phyloP scores from a whole-genome alignment of 1,140 invertebrate genomes.

The Helicoverpa armigera region DNA sequence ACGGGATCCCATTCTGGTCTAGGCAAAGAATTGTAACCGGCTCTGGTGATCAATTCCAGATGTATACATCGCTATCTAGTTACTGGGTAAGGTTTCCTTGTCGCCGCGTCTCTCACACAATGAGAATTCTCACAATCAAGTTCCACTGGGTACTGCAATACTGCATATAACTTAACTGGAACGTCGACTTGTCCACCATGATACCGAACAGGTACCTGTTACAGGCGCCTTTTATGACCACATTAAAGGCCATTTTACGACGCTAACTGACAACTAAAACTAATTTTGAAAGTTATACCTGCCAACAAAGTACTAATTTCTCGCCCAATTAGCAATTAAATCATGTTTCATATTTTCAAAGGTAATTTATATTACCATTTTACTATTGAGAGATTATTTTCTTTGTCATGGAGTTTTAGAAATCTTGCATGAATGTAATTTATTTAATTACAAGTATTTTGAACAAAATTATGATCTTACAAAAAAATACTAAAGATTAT shows the following conservation, averaged over 20 bases:
- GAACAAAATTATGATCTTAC: too few species aligned
- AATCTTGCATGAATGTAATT: not conserved
- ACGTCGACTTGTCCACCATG: constrained; percentile 41
- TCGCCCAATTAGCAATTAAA: constrained; percentile 32
- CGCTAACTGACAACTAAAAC: constrained; percentile 34
- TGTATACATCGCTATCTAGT: constrained; percentile 66
- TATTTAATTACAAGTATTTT: too few species aligned
- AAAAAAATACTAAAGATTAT: too few species aligned
- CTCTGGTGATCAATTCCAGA: constrained; percentile 69
- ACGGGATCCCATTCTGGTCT: constrained; percentile 48
- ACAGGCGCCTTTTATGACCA: constrained; percentile 45
- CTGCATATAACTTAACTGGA: constrained; percentile 69
- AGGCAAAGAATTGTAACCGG: constrained; percentile 41
- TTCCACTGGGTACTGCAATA: constrained; percentile 57
- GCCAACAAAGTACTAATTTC: constrained; percentile 36
- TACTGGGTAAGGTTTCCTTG: constrained; percentile 74
- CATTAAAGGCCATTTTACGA: constrained; percentile 45
- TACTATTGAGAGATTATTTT: not conserved
- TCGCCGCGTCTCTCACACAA: constrained; percentile 65
- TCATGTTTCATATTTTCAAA: not conserved
- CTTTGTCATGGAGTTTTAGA: not conserved
- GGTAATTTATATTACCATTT: not conserved
- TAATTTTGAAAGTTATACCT: constrained; percentile 44
- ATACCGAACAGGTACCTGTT: constrained; percentile 21
- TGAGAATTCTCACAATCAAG: constrained; percentile 66